Base-by-base conservation (phyloP, 1,140 invertebrate species). In the Sipha flava region DNA sequence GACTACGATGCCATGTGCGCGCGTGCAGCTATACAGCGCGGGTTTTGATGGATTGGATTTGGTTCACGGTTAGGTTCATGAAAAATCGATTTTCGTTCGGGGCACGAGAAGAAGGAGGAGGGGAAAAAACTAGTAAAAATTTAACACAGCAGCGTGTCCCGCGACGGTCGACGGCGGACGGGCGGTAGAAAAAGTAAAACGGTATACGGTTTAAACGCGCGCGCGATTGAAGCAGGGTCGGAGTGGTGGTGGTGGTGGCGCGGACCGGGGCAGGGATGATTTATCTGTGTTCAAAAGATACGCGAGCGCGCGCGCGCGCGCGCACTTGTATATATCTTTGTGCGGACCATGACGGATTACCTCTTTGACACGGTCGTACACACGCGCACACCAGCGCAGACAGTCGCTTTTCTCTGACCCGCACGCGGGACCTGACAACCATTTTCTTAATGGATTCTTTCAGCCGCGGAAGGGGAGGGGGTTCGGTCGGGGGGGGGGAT, bases 351-450 rank as follows among this genome's bases (percentile, higher is more conserved):
- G 70, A 73, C 70, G 70, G 70, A 73, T 73, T 73, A 73, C 70
- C 31, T 73, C 70, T 73, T 73, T 73, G 70, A 73, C 70, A 73
- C 70, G 70, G 70, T 52, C 70, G 70, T 73, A 73, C n/a, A 40
- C 34, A 14, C 54, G 31, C 57, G n/a, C 57, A 59, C 29, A 31
- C 16, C 57, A 18, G 26, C 3, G 7, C 2, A 66, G 9, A 37
- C 0, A 40, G 31, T 66, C 62, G 62, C n/a, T 66, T 66, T 66
- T 66, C 62, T 66, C 62, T 66, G 62, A 66, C 62, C 62, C 62
- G 23, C n/a, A 40, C 47, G n/a, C 62, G 23, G 40, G 40, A 40
- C 62, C 62, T 31, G 62, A 66, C 62, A 40, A 34, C 62, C 62
- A 40, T 66, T 66, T 66, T 66, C 62, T 66, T 66, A 66, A 66